Percentiles rank a stretch among this genome's conserved stretches.
These are phyloP conservation scores for Fragum sueziense DNA, from an alignment of 2,888 invertebrate genomes.

Conservation along the genomic window DNA sequence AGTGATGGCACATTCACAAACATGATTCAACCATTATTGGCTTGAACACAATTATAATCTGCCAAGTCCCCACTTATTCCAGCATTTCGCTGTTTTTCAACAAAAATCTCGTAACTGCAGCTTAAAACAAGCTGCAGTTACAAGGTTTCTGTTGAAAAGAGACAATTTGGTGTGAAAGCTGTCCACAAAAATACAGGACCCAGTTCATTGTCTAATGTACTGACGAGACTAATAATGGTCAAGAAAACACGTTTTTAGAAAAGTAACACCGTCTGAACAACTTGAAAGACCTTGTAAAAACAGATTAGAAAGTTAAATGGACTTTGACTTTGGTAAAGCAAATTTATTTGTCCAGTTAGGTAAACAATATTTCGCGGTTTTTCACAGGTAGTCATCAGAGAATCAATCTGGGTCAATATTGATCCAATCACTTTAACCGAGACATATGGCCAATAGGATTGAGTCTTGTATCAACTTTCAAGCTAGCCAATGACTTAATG, in stretches of 20 bases:
- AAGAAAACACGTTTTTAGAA: constrained; percentile 6
- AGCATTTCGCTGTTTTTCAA: no score
- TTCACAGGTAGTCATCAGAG: constrained; percentile 5
- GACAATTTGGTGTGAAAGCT: background rate
- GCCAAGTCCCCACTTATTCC: no score
- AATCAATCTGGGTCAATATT: constrained; percentile 12
- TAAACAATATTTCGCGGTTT: constrained; percentile 3
- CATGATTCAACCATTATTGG: no score
- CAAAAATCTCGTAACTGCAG: no score
- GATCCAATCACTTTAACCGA: background rate
- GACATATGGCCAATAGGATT: background rate
- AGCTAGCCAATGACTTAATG: background rate
- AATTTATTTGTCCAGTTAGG: constrained; percentile 27
- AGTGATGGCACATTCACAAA: no score
- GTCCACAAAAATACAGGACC: background rate
- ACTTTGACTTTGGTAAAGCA: constrained; percentile 21
- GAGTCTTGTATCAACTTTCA: background rate
- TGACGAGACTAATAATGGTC: background rate
- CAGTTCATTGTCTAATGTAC: background rate
- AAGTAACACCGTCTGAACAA: background rate
- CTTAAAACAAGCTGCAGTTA: no score
- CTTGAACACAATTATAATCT: no score
- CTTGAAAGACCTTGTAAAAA: constrained; percentile 31
- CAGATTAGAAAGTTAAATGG: constrained; percentile 47
- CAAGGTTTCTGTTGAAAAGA: no score